Percentiles rank a stretch among this genome's conserved stretches.
Conservation (phyloP, 1,140 invertebrate species). For the Triops longicaudatus region DNA sequence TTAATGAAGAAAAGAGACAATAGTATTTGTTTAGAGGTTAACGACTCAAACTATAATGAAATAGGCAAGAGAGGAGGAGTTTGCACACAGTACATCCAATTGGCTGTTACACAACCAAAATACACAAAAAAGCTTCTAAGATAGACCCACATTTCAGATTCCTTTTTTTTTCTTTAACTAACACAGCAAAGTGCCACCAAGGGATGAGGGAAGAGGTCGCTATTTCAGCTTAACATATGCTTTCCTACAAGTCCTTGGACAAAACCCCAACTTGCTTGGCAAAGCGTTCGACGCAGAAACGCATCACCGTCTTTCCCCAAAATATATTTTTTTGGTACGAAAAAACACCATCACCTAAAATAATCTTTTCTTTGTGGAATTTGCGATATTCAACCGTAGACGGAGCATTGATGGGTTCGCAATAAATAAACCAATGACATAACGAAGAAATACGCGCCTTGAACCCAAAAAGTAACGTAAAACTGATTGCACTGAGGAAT, state of each 20-base stretch:
- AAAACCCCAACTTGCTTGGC: neutral
- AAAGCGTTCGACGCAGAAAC: neutral
- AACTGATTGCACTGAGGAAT: neutral
- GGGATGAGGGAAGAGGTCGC: neutral
- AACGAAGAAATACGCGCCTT: too few species aligned
- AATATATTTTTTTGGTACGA: neutral
- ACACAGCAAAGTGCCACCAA: neutral
- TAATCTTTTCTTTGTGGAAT: neutral
- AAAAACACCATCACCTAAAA: neutral
- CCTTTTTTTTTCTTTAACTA: neutral
- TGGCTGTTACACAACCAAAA: constrained; percentile 5
- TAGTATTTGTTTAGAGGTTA: constrained; percentile 4
- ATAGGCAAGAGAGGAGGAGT: neutral
- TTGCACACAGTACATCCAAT: constrained; percentile 5
- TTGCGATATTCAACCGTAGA: neutral
- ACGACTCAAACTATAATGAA: neutral
- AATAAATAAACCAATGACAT: too few species aligned
- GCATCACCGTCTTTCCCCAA: neutral
- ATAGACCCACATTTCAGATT: neutral
- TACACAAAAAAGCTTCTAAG: constrained; percentile 8
- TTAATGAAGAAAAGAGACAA: neutral
- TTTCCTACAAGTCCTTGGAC: neutral
- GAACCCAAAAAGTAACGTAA: neutral
- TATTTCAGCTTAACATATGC: neutral
- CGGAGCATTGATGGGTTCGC: too few species aligned